Evolutionary conservation across 2,797 vertebrate genomes (phyloP), one percentile per base, ranked within the genome.

Genomic region (Pipistrellus kuhlii): DNA sequence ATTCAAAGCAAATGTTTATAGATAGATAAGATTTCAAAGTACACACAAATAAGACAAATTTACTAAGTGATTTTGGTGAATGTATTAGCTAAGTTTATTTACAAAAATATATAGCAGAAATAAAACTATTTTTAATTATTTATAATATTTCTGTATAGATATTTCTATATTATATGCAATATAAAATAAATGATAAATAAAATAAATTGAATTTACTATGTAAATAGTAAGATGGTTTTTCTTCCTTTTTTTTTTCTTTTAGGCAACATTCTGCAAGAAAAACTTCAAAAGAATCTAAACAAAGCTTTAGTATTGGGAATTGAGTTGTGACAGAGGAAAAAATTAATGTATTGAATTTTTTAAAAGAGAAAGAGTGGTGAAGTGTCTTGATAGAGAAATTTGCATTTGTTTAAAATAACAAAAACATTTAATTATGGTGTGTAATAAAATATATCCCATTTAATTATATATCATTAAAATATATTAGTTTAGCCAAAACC

Each of bases 111-210:
- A 68, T 84, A 35, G 57, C 23, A 4, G 51, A 88, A 69, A 90
- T 72, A 85, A 90, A 92, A 51, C 18, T 44, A 2, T 35, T 30
- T 21, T 77, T 53, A n/a, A 76, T 51, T 7, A 88, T 18, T 14
- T n/a, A 35, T 38, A 87, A 80, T 75, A 71, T 86, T 69, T 71
- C 30, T 51, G 9, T 59, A 53, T 48, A 64, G 17, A 68, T 41
- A 83, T 41, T 20, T 21, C 25, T 32, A 3, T 41, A 53, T 66
- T 78, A 32, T 25, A 87, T 44, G 72, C 62, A 15, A 93, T 85
- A 81, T 68, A 76, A 48, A 86, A 71, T 85, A 44, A 80, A 78
- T 85, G 80, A 64, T 81, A 84, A 91, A 62, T 73, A 25, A 17
- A 46, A 66, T 85, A 32, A 84, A 59, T 73, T 11, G 21, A 88